These are phyloP conservation scores for Gymnoscelis rufifasciata DNA, from an alignment of 2,888 invertebrate genomes.

Conservation along the genomic window DNA sequence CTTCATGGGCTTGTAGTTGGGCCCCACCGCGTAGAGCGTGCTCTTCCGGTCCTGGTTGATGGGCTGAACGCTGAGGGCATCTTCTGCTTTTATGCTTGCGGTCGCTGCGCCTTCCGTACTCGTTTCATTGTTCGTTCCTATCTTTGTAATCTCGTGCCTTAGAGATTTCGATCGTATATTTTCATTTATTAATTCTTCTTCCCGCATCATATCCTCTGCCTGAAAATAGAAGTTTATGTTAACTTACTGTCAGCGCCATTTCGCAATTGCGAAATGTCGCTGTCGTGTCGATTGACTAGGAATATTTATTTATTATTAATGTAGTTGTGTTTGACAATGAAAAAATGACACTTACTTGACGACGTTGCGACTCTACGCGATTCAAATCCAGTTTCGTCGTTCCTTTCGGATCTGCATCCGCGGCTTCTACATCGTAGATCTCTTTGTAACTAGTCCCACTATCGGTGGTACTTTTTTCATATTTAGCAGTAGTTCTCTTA, in stretches of 20 bases:
- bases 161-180: too few species aligned
- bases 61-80: constrained; percentile 52
- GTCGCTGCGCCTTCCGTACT: constrained; percentile 5
- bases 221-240: constrained; percentile 47
- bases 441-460: constrained; percentile 13
- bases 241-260: too few species aligned
- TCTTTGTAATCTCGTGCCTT: too few species aligned
- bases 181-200: constrained; percentile 59
- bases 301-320: too few species aligned
- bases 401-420: too few species aligned
- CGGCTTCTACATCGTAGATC: too few species aligned
- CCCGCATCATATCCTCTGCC: constrained; percentile 59
- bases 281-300: too few species aligned
- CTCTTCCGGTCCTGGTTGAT: constrained; percentile 37
- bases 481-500: constrained; percentile 29
- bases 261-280: too few species aligned
- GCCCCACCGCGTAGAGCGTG: constrained; percentile 51
- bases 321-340: too few species aligned
- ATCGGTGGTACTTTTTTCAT: constrained; percentile 19
- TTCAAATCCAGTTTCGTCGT: constrained; percentile 7
- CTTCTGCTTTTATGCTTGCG: constrained; percentile 25
- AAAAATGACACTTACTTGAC: constrained; percentile 59
- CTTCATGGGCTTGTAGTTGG: constrained; percentile 65
- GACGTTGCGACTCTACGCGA: constrained; percentile 45
- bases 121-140: constrained; percentile 17